Evolutionary conservation across 2,888 invertebrate genomes (phyloP).

Genomic region (Oxytorus armatus): DNA sequence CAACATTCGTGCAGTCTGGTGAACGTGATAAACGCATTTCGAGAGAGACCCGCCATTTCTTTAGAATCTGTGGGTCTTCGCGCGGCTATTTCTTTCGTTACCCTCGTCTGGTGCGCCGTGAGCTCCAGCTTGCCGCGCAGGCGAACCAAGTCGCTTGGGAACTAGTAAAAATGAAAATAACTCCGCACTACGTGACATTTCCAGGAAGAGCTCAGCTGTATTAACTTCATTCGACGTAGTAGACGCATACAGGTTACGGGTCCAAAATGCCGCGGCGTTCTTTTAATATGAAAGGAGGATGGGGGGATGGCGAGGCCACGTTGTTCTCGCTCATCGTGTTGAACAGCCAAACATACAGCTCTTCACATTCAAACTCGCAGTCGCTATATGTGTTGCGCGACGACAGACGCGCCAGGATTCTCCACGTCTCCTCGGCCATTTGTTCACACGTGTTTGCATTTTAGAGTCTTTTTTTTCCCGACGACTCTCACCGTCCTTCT

Average conservation of each 20-base stretch:
- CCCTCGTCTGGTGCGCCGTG: conserved; percentile 60
- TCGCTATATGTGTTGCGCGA: conserved; percentile 34
- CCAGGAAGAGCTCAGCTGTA: conserved; percentile 71
- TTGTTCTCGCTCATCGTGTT: conserved; percentile 58
- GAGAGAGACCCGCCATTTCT: conserved; percentile 23
- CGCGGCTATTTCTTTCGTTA: conserved; percentile 70
- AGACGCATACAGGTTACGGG: conserved; percentile 70
- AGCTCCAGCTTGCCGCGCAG: conserved; percentile 29
- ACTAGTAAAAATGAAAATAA: conserved; percentile 74
- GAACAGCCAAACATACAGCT: conserved; percentile 35
- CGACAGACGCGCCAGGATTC: conserved; percentile 42
- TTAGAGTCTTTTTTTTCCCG: conserved; percentile 56
- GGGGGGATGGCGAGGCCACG: conserved; percentile 24
- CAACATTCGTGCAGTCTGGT: conserved; percentile 26
- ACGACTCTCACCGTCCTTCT: conserved; percentile 64
- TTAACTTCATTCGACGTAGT: conserved; percentile 74
- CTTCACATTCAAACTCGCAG: conserved; percentile 36
- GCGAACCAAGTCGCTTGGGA: conserved; percentile 45
- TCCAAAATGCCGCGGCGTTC: conserved; percentile 58
- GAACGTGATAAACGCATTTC: conserved; percentile 5
- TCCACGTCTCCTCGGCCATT: conserved; percentile 67
- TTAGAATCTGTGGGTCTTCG: conserved; percentile 56
- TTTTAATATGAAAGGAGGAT: conserved; percentile 63
- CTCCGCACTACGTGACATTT: conserved; percentile 69
- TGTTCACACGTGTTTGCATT: conserved; percentile 76